Conservation (phyloP, 2,113 vertebrate genomes). For the Cololabis saira region DNA sequence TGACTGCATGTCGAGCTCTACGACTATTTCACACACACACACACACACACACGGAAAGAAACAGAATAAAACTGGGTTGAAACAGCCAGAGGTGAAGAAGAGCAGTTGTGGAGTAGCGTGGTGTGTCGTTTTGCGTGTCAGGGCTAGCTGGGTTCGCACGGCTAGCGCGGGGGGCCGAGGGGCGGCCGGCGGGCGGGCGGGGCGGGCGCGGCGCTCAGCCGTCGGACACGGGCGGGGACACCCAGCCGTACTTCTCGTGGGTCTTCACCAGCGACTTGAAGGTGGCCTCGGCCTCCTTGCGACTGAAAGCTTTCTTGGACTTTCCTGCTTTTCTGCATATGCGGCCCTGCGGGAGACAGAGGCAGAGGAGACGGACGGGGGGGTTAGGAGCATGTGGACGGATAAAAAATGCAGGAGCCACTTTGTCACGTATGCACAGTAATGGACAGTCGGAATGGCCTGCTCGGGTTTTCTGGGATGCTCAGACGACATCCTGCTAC, state of each 20-base stretch:
- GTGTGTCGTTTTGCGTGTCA: slow-evolving; percentile 68
- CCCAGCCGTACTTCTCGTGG: slow-evolving; percentile 99
- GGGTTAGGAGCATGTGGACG: slow-evolving; percentile 5
- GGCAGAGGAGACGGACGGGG: too few species aligned
- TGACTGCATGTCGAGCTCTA: slow-evolving; percentile 26
- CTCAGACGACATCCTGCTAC: too few species aligned
- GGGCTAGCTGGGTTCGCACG: slow-evolving; percentile 60
- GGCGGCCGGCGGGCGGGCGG: too few species aligned
- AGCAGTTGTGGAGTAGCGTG: slow-evolving; percentile 68
- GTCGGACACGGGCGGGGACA: slow-evolving; percentile 96
- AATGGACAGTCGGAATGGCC: neutral
- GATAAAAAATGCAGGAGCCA: neutral
- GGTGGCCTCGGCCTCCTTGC: slow-evolving; percentile 98
- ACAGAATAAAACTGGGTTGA: slow-evolving; percentile 10
- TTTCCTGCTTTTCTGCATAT: slow-evolving; percentile 99
- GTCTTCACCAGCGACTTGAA: slow-evolving; percentile 99
- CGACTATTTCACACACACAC: slow-evolving; percentile 19
- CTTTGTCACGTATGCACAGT: neutral
- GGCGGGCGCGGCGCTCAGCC: slow-evolving; percentile 83
- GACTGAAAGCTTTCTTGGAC: slow-evolving; percentile 99
- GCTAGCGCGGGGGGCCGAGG: slow-evolving; percentile 41
- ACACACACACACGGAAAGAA: slow-evolving; percentile 14
- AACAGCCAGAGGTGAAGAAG: slow-evolving; percentile 50
- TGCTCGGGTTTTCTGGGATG: too few species aligned
- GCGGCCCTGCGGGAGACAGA: slow-evolving; percentile 85